Percentiles rank a stretch among this genome's conserved stretches.
phyloP scores from a whole-genome alignment of 2,888 invertebrate genomes.

The Ellobium chinense region DNA sequence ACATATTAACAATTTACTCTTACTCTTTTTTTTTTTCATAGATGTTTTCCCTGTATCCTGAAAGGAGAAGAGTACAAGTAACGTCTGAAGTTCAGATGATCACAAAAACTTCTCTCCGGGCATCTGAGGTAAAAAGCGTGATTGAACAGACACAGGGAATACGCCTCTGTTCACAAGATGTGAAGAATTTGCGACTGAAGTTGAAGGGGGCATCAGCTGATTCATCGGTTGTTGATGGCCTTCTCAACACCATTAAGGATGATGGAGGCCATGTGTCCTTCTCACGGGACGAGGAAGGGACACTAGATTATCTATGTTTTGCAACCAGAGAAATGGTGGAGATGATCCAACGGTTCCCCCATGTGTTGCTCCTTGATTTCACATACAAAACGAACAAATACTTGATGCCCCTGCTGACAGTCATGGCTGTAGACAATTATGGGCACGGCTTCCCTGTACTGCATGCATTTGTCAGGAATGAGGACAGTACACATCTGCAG shows the following conservation, averaged over 20 bases:
- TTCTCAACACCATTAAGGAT: conserved; percentile 10
- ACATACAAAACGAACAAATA: conserved; percentile 24
- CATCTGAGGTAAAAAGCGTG: conserved; percentile 7
- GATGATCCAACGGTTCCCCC: not conserved
- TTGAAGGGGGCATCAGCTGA: conserved; percentile 6
- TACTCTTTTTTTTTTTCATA: too few relatives aligned
- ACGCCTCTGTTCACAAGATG: conserved; percentile 12
- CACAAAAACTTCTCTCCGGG: conserved; percentile 18
- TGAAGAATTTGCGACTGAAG: conserved; percentile 2
- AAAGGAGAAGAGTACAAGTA: not conserved
- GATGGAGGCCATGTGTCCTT: conserved; percentile 15
- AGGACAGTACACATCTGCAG: conserved; percentile 11
- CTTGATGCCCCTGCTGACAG: conserved; percentile 23
- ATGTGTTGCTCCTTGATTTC: conserved; percentile 10
- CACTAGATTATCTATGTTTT: conserved; percentile 6
- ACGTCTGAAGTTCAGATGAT: not conserved
- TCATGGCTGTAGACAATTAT: conserved; percentile 16
- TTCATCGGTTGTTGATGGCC: not conserved
- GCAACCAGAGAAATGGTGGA: conserved; percentile 1
- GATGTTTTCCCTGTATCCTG: conserved; percentile 18
- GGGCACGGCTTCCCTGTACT: conserved; percentile 22
- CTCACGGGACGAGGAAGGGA: conserved; percentile 17
- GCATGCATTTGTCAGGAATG: conserved; percentile 19
- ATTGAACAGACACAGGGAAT: conserved; percentile 18
- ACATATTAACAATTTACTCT: too few relatives aligned